phyloP scores from a whole-genome alignment of 1,140 invertebrate species.

The Agrilus planipennis region DNA sequence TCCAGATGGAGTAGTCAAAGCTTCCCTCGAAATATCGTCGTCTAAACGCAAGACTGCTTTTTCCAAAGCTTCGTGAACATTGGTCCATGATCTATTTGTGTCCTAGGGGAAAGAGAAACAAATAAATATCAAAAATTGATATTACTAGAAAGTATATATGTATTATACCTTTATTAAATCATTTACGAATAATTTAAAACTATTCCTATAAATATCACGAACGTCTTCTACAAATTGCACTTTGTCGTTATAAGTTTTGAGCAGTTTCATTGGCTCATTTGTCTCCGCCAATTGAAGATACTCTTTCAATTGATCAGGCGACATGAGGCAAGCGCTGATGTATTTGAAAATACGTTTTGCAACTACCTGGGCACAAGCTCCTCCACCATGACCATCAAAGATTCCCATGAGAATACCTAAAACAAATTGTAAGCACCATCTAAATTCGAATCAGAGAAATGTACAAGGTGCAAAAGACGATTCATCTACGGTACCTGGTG shows the following conservation, averaged over 20 bases:
- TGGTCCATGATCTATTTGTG: slow-evolving; percentile 38
- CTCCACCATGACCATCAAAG: slow-evolving; percentile 91
- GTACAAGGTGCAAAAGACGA: too few species aligned
- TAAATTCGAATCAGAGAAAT: not conserved
- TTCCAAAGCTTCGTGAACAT: slow-evolving; percentile 53
- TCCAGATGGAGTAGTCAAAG: slow-evolving; percentile 36
- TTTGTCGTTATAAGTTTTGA: slow-evolving; percentile 59
- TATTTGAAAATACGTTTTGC: slow-evolving; percentile 81
- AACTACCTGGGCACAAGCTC: slow-evolving; percentile 79
- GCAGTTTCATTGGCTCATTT: slow-evolving; percentile 37
- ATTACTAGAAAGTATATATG: not conserved
- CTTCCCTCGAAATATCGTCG: slow-evolving; percentile 66
- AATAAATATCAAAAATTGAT: not conserved
- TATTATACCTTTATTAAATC: slow-evolving; percentile 32
- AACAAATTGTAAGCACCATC: slow-evolving; percentile 2
- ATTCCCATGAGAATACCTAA: slow-evolving; percentile 79
- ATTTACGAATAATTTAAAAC: slow-evolving; percentile 48
- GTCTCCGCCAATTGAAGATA: slow-evolving; percentile 35
- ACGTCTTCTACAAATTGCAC: slow-evolving; percentile 64
- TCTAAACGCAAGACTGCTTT: slow-evolving; percentile 73
- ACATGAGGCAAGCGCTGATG: slow-evolving; percentile 68
- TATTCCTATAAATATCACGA: slow-evolving; percentile 53
- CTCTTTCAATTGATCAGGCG: slow-evolving; percentile 44
- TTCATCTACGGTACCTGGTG: too few species aligned
- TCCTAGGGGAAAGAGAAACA: slow-evolving; percentile 8